These are phyloP conservation scores for Epirrhoe alternata DNA, from an alignment of 2,888 invertebrate species.

Conservation along the genomic window DNA sequence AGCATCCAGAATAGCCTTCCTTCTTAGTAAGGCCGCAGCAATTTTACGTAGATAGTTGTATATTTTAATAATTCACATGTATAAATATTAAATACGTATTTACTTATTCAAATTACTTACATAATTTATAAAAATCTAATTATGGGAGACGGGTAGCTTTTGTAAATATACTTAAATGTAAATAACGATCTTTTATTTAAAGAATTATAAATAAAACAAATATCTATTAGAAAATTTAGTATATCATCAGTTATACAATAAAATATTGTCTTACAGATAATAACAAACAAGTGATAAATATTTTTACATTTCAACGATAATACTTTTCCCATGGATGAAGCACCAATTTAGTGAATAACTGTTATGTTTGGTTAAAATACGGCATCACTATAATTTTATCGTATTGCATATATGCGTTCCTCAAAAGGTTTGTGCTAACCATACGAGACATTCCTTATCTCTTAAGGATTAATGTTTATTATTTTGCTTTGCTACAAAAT, in stretches of 20 bases:
- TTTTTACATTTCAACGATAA: constrained; percentile 71
- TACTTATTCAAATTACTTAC: constrained; percentile 16
- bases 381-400: constrained; percentile 15
- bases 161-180: constrained; percentile 37
- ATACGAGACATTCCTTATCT: neutral
- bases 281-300: constrained; percentile 71
- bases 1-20: constrained; percentile 20
- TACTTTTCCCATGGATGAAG: constrained; percentile 64
- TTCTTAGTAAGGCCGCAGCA: constrained; percentile 13
- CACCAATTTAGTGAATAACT: constrained; percentile 57
- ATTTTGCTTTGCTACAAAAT: constrained; percentile 1
- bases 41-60: constrained; percentile 19
- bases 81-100: constrained; percentile 6
- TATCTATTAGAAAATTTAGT: constrained; percentile 79
- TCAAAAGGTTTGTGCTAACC: neutral
- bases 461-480: neutral
- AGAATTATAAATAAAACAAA: constrained; percentile 56
- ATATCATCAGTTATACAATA: constrained; percentile 76
- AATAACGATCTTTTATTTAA: constrained; percentile 15
- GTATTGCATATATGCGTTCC: constrained; percentile 1
- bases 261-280: constrained; percentile 68
- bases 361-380: constrained; percentile 23
- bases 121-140: constrained; percentile 27
- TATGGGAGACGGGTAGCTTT: constrained; percentile 27
- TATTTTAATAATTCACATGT: constrained; percentile 22